phyloP scores from a whole-genome alignment of 2,888 invertebrate species.

The Dicyrtomina minuta region DNA sequence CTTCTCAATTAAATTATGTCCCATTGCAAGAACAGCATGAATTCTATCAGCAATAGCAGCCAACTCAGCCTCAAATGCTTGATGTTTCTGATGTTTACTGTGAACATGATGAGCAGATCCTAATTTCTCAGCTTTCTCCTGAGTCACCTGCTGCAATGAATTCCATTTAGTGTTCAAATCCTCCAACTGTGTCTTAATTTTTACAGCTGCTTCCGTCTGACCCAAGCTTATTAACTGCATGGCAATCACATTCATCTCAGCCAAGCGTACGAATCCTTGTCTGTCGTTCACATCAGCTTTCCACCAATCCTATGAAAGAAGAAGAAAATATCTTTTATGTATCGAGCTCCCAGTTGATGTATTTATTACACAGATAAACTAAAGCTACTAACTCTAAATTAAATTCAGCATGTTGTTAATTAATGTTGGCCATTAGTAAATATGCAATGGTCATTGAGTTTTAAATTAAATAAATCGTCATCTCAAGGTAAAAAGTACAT shows the following conservation, averaged over 20 bases:
- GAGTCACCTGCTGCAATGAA: slow-evolving; percentile 88
- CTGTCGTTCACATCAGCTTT: slow-evolving; percentile 98
- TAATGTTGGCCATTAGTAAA: slow-evolving; percentile 70
- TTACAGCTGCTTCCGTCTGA: slow-evolving; percentile 97
- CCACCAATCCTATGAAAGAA: slow-evolving; percentile 86
- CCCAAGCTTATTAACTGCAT: slow-evolving; percentile 94
- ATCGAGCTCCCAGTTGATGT: too few relatives aligned
- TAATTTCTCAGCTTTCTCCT: slow-evolving; percentile 89
- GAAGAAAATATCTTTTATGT: not conserved
- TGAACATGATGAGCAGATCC: slow-evolving; percentile 99
- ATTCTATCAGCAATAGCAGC: slow-evolving; percentile 98
- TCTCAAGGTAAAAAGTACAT: too few relatives aligned
- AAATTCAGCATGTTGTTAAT: slow-evolving; percentile 39
- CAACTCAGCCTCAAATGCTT: slow-evolving; percentile 98
- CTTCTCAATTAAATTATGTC: slow-evolving; percentile 89
- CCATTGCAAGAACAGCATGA: slow-evolving; percentile 92
- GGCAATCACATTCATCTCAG: slow-evolving; percentile 99
- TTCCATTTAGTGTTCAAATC: slow-evolving; percentile 96
- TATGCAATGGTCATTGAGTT: too few relatives aligned
- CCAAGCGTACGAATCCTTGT: slow-evolving; percentile 88
- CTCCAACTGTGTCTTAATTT: slow-evolving; percentile 98
- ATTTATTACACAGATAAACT: too few relatives aligned
- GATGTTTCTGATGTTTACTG: slow-evolving; percentile 99
- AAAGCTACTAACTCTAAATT: slow-evolving; percentile 5
- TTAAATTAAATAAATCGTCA: too few relatives aligned